Base-by-base conservation (phyloP, 2,888 invertebrate genomes). In the Leptopilina myrica region DNA sequence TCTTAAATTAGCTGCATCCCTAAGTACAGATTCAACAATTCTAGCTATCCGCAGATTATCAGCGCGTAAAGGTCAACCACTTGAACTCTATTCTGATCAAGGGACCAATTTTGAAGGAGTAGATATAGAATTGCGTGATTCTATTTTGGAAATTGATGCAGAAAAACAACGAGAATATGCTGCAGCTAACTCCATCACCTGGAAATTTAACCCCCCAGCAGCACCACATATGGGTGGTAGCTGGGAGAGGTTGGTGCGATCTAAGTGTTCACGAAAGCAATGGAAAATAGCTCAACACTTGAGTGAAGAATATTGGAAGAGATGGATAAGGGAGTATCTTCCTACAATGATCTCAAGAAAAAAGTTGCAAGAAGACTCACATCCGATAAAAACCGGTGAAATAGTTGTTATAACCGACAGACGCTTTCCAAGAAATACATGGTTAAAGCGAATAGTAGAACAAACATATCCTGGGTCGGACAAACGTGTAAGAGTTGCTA, bases 301-400 rank as follows among this genome's bases (percentile, higher is more conserved):
- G 12, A 49, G 49, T 49, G 82, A 84, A 53, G 62, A 40, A 69
- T 83, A 88, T 67, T 88, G 88, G 88, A 64, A 53, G 9, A 62
- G 87, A 12, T 89, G 88, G 88, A 33, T 86, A 83, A 88, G 88
- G 80, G 89, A 87, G 64, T 84, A 87, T 53, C 76, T 87, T 2
- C 86, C 87, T 8, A 83, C 81, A 5, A 66, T 87, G 8, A 49
- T 78, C 3, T 79, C 78, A 1, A 73, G 84, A 8, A 66, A 80
- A 43, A 78, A 83, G 76, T 86, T 85, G 84, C 75, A 67, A 64
- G 15, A 33, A 5, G 78, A 46, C 5, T 49, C 49, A 49, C 14
- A 49, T 4, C 62, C 53, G 8, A 20, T 78, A 1, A 62, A 75
- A 11, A 15, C 64, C 6, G 79, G 73, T 3, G 80, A 82, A 26